Conservation (phyloP, 1,140 invertebrate species). For the Zaprionus davidi region DNA sequence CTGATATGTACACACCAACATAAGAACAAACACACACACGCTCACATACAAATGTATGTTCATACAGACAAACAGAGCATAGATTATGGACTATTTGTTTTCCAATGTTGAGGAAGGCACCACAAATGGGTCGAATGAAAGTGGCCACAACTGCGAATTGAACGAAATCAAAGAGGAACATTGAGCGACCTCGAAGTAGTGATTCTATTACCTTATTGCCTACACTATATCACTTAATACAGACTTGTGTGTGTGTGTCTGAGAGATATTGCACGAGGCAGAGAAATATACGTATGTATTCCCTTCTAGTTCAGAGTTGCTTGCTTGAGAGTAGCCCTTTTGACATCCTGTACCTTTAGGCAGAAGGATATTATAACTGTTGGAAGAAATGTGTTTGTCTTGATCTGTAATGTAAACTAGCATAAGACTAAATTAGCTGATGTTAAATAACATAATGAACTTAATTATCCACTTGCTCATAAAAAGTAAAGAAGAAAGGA, state of each 20-base stretch:
- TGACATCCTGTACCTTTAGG: not conserved
- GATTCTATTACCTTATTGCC: constrained; percentile 13
- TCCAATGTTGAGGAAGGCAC: constrained; percentile 29
- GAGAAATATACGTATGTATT: not conserved
- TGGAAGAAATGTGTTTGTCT: too few relatives aligned
- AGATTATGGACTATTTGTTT: constrained; percentile 21
- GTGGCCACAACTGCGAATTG: not conserved
- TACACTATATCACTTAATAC: not conserved
- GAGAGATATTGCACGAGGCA: not conserved
- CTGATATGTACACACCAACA: constrained; percentile 13
- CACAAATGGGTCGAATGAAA: constrained; percentile 14
- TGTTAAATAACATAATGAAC: too few relatives aligned
- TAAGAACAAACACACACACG: not conserved
- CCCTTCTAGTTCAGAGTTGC: not conserved
- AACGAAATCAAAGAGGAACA: not conserved
- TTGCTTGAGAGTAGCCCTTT: constrained; percentile 6
- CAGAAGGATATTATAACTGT: too few relatives aligned
- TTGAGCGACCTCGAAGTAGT: not conserved
- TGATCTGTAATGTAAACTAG: too few relatives aligned
- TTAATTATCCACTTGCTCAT: too few relatives aligned
- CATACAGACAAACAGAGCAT: constrained; percentile 3
- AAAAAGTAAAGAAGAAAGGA: too few relatives aligned
- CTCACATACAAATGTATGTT: not conserved
- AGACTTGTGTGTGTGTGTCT: not conserved
- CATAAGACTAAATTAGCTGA: too few relatives aligned